phyloP scores from a whole-genome alignment of 64 coral and sea anemone genomes.

The Astreopora myriophthalma region DNA sequence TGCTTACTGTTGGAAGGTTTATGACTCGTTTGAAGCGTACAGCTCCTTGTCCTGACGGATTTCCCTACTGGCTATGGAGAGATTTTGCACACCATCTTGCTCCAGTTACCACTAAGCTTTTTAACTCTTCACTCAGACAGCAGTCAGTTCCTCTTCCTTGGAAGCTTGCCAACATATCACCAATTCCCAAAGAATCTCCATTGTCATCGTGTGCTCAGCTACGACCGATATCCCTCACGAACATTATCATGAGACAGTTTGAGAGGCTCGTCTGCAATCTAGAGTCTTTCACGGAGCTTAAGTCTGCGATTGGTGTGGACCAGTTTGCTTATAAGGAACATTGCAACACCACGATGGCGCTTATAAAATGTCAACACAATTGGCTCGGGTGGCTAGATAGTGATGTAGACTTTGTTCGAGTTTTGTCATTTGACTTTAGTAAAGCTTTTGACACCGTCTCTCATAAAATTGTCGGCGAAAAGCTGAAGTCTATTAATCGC shows the following conservation, averaged over 20 bases:
- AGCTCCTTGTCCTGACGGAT: constrained; percentile 40
- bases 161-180: constrained; percentile 39
- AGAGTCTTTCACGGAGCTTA: background rate
- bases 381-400: background rate
- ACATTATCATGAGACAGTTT: constrained; percentile 44
- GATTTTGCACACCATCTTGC: constrained; percentile 51
- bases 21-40: constrained; percentile 28
- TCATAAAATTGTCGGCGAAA: constrained; percentile 4
- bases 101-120: constrained; percentile 23
- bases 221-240: constrained; percentile 38
- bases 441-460: constrained; percentile 5
- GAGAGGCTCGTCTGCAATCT: background rate
- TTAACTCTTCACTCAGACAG: constrained; percentile 10
- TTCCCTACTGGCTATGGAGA: constrained; percentile 61
- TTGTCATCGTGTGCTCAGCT: background rate
- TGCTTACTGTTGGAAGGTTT: constrained; percentile 10
- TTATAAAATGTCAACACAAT: background rate
- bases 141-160: constrained; percentile 1
- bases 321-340: constrained; percentile 11
- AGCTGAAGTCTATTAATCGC: background rate
- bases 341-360: background rate
- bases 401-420: no score
- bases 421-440: constrained; percentile 21
- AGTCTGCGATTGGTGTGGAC: background rate
- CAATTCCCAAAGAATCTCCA: constrained; percentile 32